Evolutionary conservation across 2,888 invertebrate genomes (phyloP), one percentile per base, ranked within the genome.

Genomic region (Elmis aenea): DNA sequence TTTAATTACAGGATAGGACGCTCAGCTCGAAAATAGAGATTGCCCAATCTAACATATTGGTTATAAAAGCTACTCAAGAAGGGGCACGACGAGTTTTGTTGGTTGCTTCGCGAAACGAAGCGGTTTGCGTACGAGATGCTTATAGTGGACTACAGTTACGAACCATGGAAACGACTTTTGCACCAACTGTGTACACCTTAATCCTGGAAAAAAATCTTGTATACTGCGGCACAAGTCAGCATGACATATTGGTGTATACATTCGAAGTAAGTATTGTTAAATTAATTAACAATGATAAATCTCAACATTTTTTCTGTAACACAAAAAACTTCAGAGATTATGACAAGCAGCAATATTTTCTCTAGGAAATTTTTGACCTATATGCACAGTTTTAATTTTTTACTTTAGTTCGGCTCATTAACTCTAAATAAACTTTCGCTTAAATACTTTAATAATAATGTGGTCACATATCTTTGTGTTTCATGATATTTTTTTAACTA

Each of bases 151-250:
- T 86, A 1, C 64, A 83, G 37, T 57, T 87, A 29, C 69, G 86
- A 20, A 79, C 78, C 0, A 72, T 86, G 18, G 55, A 76, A 70
- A 48, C 77, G 67, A 26, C 77, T 54, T 53, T 73, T 63, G 70
- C 66, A 23, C 69, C 74, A 55, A 82, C 84, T 0, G 81, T 85
- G 1, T 86, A 85, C 56, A 80, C 82, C 4, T 61, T 86, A 34
- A 66, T 83, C n/a, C 73, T 79, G 47, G 75, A 81, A 51, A 74
- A 78, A 20, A 79, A 77, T 33, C 73, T 78, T 42, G 73, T 87
- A n/a, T 86, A 79, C 61, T 86, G 85, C 53, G 86, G 86, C 3
- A 85, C 86, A 1, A 83, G 81, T 54, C 77, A 74, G 46, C 77
- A 79, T 45, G 77, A 80, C 52, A 80, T 87, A 59, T 75, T 80